A percentile compares a stretch with the other conserved stretches of the same genome.
Conservation (phyloP, 2,888 invertebrate species). For the Argynnis bischoffii region DNA sequence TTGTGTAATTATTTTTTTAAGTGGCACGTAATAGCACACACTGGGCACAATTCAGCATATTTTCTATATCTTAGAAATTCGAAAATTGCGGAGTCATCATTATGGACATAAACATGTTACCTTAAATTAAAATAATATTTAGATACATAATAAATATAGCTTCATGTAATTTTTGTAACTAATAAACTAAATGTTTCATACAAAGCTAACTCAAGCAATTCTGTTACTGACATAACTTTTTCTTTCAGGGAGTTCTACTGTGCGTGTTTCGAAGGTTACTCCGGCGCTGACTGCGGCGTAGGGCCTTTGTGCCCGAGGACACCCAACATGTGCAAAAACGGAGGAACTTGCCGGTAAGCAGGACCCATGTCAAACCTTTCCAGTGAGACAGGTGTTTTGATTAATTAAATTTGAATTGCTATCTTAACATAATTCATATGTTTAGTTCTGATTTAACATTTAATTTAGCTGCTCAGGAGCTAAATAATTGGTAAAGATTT, state of each 20-base stretch:
- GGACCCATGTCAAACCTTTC: constrained; percentile 36
- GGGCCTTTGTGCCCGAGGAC: constrained; percentile 88
- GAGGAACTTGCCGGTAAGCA: constrained; percentile 91
- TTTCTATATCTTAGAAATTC: too few species aligned
- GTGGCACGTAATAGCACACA: too few species aligned
- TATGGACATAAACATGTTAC: too few species aligned
- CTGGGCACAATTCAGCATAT: too few species aligned
- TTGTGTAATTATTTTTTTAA: too few species aligned
- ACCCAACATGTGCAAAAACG: constrained; percentile 88
- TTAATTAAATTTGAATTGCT: constrained; percentile 19
- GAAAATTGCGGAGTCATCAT: too few species aligned
- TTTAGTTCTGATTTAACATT: neutral
- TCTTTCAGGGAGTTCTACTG: constrained; percentile 87
- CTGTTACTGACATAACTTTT: constrained; percentile 17
- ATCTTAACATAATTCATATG: constrained; percentile 4
- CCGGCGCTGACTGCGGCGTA: constrained; percentile 89
- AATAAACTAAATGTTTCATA: neutral
- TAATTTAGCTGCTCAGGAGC: neutral
- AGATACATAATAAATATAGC: too few species aligned
- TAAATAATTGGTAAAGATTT: constrained; percentile 2
- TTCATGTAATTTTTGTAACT: neutral
- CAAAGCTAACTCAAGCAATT: neutral
- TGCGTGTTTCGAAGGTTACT: constrained; percentile 91
- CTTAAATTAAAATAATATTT: too few species aligned
- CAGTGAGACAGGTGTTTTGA: constrained; percentile 23